Evolutionary conservation across 2,113 vertebrate species (phyloP), one percentile per base, ranked within the genome.

Genomic region (Bambusicola thoracicus): DNA sequence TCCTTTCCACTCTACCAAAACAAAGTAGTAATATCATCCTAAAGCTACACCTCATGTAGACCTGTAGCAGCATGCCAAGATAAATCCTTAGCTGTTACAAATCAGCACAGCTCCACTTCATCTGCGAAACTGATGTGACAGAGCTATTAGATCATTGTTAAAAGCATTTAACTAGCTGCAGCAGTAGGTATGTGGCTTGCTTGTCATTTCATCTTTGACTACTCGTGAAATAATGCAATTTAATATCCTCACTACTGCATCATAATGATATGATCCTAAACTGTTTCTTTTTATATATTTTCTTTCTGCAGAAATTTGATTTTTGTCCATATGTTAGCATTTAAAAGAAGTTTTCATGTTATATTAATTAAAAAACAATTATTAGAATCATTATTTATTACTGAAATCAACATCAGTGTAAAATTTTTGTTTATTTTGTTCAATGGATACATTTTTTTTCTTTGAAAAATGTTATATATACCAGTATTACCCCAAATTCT

Each of bases 11-110:
- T 12, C 24, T 41, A 86, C 18, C 1, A 41, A 62, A 85, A 62
- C 34, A 55, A 55, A 48, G 3, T 1, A 56, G 2, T 11, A 61
- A 55, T 79, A n/a, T 51, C 0, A 0, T 58, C 14, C n/a, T 77
- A 38, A 74, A 13, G 20, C 11, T 58, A 22, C 5, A 40, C 32
- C 24, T 85, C 13, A 19, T 1, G 3, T 25, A 15, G 4, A 27
- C 18, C 63, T 65, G 1, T 29, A 77, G 43, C 36, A 62, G 27
- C 4, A 36, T 9, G 7, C 27, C 74, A 15, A 7, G 8, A 30
- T 48, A 53, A 87, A 66, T 66, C 36, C 41, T 73, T 22, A 53
- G 6, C 8, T 48, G 36, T 61, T 87, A 63, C 41, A 48, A 83
- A 13, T 40, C 40, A 41, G 5, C 4, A 0, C 24, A 62, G 34